A percentile compares a stretch with the other conserved stretches of the same genome.
phyloP scores from a whole-genome alignment of 2,888 invertebrate genomes.

The Melanophora roralis region DNA sequence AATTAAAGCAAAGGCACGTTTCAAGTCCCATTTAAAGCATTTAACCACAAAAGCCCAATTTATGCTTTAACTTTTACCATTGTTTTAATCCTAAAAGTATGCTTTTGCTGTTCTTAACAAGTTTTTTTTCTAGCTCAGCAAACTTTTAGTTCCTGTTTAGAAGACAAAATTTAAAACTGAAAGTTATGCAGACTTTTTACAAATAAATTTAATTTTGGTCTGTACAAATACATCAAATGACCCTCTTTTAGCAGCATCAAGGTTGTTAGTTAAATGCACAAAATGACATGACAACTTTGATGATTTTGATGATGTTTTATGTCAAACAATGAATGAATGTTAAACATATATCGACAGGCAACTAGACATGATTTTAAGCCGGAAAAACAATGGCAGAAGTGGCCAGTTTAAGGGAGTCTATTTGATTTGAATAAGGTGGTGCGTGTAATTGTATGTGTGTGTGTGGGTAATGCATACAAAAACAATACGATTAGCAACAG shows the following conservation, averaged over 20 bases:
- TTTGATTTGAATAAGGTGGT: slow-evolving; percentile 32
- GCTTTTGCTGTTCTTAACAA: background rate
- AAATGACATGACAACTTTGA: background rate
- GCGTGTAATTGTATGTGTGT: background rate
- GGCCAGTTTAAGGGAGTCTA: slow-evolving; percentile 22
- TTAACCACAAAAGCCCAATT: background rate
- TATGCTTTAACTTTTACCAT: slow-evolving; percentile 16
- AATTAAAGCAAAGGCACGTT: background rate
- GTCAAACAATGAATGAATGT: slow-evolving; percentile 45
- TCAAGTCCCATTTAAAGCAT: background rate
- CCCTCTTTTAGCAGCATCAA: slow-evolving; percentile 22
- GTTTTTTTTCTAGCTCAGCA: background rate
- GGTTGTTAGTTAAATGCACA: slow-evolving; percentile 10
- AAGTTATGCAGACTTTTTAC: slow-evolving; percentile 33
- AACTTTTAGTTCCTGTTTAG: slow-evolving; percentile 6
- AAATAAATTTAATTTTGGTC: slow-evolving; percentile 48
- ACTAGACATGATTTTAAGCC: slow-evolving; percentile 49
- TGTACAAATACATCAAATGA: background rate
- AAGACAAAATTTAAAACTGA: slow-evolving; percentile 5
- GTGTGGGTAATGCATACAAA: slow-evolving; percentile 21
- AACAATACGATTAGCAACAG: background rate
- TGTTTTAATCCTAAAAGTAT: slow-evolving; percentile 22
- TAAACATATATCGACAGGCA: slow-evolving; percentile 48
- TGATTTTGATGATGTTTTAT: slow-evolving; percentile 15
- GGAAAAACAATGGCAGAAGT: slow-evolving; percentile 45